Evolutionary conservation across 1,140 invertebrate genomes (phyloP).

Genomic region (Atta texana): DNA sequence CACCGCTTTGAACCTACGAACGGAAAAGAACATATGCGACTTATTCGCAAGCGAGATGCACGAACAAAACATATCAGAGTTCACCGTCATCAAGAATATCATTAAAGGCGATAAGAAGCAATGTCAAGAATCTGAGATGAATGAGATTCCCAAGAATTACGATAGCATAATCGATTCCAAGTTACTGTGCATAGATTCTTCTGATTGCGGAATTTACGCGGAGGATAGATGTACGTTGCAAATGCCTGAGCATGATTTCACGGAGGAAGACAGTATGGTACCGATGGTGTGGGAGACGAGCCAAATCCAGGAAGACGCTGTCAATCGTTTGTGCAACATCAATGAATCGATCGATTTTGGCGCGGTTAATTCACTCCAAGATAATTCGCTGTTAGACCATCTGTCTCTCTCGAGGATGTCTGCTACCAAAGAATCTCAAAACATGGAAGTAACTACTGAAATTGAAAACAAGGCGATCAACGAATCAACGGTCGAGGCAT

Average conservation of each 20-base stretch:
- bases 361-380: conserved; percentile 20
- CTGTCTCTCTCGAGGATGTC: conserved; percentile 26
- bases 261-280: conserved; percentile 46
- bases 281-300: conserved; percentile 55
- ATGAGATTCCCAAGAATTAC: background rate
- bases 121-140: background rate
- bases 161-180: conserved; percentile 31
- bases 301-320: conserved; percentile 47
- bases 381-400: conserved; percentile 27
- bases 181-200: conserved; percentile 43
- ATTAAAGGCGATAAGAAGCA: conserved; percentile 23
- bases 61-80: conserved; percentile 54
- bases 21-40: conserved; percentile 17
- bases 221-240: conserved; percentile 27
- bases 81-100: conserved; percentile 48
- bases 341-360: conserved; percentile 47
- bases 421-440: background rate
- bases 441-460: background rate
- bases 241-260: conserved; percentile 43
- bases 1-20: background rate
- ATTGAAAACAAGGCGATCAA: background rate
- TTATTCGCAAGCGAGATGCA: conserved; percentile 29
- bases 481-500: background rate
- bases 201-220: conserved; percentile 36
- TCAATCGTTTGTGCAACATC: conserved; percentile 41